Percentiles rank a stretch among this genome's conserved stretches.
phyloP scores from a whole-genome alignment of 2,888 invertebrate species.

The Charanyca ferruginea region DNA sequence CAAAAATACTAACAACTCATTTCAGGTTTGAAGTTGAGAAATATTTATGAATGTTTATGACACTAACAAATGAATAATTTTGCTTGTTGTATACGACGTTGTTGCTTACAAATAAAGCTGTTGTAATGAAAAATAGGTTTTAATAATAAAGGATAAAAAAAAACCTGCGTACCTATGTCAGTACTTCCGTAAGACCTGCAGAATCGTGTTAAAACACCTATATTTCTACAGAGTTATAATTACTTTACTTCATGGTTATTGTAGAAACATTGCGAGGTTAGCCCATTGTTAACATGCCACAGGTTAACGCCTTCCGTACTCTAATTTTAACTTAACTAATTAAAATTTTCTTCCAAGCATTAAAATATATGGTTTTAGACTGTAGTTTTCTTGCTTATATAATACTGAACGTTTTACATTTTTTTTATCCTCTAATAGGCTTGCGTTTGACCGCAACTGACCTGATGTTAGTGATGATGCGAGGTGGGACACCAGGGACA shows the following conservation, averaged over 20 bases:
- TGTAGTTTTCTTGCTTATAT: no score
- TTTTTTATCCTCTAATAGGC: no score
- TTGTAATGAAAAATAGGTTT: not conserved
- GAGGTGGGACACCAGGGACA: no score
- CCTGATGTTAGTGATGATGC: no score
- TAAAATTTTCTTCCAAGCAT: conserved; percentile 20
- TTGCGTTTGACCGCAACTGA: no score
- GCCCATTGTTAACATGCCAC: conserved; percentile 46
- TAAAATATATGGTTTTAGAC: conserved; percentile 20
- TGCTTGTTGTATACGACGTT: not conserved
- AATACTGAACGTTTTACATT: no score
- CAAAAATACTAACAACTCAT: conserved; percentile 29
- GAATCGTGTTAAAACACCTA: conserved; percentile 21
- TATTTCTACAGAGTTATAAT: conserved; percentile 18
- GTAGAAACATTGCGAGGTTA: conserved; percentile 45
- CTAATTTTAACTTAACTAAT: conserved; percentile 44
- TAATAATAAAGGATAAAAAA: not conserved
- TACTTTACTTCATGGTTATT: conserved; percentile 28
- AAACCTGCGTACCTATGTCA: not conserved
- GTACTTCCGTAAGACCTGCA: conserved; percentile 20
- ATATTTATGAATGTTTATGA: conserved; percentile 31
- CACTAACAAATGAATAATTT: conserved; percentile 12
- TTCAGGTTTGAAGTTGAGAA: conserved; percentile 25
- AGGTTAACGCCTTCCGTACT: conserved; percentile 48
- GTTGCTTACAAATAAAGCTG: conserved; percentile 10